Conservation (phyloP, 2,888 invertebrate genomes). For the Tanypteryx hageni region DNA sequence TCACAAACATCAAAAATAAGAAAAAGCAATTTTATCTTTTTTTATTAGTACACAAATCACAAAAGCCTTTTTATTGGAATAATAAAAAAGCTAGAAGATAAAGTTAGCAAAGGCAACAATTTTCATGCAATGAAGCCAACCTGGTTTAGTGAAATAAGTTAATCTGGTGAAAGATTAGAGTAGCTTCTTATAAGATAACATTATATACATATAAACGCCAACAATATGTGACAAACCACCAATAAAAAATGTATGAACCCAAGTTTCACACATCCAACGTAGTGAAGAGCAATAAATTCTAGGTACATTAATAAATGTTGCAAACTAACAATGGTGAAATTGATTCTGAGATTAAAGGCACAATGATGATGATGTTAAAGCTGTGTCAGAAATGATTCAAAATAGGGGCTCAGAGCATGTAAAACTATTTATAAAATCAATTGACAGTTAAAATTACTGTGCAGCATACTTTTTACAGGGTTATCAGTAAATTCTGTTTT, state of each 20-base stretch:
- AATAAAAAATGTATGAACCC: conserved; percentile 17
- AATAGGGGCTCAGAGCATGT: not conserved
- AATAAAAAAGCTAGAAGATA: not conserved
- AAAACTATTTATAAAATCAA: not conserved
- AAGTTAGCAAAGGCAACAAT: not conserved
- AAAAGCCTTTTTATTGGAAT: too few relatives aligned
- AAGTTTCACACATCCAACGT: conserved; percentile 17
- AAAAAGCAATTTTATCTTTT: too few relatives aligned
- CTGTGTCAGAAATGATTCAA: not conserved
- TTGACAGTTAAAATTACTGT: too few relatives aligned
- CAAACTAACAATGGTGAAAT: conserved; percentile 43
- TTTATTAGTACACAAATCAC: too few relatives aligned
- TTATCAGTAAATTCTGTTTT: too few relatives aligned
- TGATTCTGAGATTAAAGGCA: not conserved
- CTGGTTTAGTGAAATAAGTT: not conserved
- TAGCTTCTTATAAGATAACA: too few relatives aligned
- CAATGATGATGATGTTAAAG: not conserved
- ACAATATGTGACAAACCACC: not conserved
- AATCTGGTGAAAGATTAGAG: not conserved
- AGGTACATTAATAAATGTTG: conserved; percentile 34
- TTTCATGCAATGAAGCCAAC: not conserved
- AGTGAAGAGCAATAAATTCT: conserved; percentile 41
- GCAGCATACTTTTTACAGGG: too few relatives aligned
- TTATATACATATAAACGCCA: not conserved
- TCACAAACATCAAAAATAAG: too few relatives aligned